These are phyloP conservation scores for Sinohyriopsis cumingii DNA, from an alignment of 2,888 invertebrate species.

Conservation along the genomic window DNA sequence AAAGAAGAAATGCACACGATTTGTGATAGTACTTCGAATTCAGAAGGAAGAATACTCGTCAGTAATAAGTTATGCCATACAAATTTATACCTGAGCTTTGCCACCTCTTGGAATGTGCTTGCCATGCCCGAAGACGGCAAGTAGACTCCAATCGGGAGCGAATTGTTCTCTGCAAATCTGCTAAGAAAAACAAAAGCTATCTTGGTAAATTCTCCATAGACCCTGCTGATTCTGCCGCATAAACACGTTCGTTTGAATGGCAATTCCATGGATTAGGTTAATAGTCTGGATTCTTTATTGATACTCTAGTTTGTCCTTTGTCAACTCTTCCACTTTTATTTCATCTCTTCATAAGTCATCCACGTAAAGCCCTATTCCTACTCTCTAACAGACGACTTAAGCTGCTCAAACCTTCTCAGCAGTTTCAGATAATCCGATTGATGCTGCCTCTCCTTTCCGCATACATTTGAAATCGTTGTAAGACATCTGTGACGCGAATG, in stretches of 20 bases:
- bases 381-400: slow-evolving; percentile 37
- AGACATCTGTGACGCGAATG: slow-evolving; percentile 44
- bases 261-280: not conserved
- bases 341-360: slow-evolving; percentile 41
- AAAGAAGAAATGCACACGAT: too few species aligned
- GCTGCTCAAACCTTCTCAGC: slow-evolving; percentile 36
- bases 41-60: too few species aligned
- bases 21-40: too few species aligned
- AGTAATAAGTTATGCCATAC: too few species aligned
- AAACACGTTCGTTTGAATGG: too few species aligned
- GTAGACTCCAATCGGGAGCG: slow-evolving; percentile 45
- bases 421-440: slow-evolving; percentile 37
- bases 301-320: not conserved
- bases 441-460: slow-evolving; percentile 27
- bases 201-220: slow-evolving; percentile 39
- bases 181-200: slow-evolving; percentile 20
- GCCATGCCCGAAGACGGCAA: slow-evolving; percentile 37
- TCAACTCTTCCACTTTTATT: slow-evolving; percentile 18
- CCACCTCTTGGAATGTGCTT: slow-evolving; percentile 51
- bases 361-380: slow-evolving; percentile 39
- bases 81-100: slow-evolving; percentile 47
- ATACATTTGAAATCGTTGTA: slow-evolving; percentile 47
- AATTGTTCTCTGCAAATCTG: slow-evolving; percentile 8
- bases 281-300: slow-evolving; percentile 9
- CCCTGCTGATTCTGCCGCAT: slow-evolving; percentile 16